phyloP scores from a whole-genome alignment of 2,888 invertebrate genomes.

The Criorhina ranunculi region DNA sequence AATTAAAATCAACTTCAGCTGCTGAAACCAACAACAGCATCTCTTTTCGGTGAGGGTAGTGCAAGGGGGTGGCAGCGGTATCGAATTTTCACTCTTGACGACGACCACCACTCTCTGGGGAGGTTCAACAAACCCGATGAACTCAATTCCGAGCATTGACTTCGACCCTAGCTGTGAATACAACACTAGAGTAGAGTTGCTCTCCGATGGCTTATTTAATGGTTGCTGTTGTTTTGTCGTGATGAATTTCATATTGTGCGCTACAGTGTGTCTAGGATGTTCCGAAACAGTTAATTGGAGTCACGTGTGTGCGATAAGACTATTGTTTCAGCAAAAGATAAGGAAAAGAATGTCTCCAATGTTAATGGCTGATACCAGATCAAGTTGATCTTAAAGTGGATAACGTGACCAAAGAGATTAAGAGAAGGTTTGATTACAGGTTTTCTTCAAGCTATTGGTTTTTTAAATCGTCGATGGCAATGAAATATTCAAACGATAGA shows the following conservation, averaged over 20 bases:
- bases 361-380: no score
- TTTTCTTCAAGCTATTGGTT: no score
- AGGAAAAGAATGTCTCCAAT: no score
- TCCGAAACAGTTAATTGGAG: background rate
- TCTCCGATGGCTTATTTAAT: constrained; percentile 44
- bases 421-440: no score
- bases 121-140: constrained; percentile 73
- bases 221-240: constrained; percentile 34
- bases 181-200: constrained; percentile 33
- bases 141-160: constrained; percentile 74
- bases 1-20: constrained; percentile 64
- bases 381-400: no score
- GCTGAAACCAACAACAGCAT: constrained; percentile 65
- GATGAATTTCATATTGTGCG: constrained; percentile 42
- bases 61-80: constrained; percentile 29
- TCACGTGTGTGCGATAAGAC: background rate
- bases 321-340: no score
- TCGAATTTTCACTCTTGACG: constrained; percentile 74
- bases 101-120: constrained; percentile 49
- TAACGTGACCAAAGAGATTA: no score
- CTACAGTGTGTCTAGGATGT: constrained; percentile 49
- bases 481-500: no score
- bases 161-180: constrained; percentile 67
- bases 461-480: no score
- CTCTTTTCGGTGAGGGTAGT: constrained; percentile 30